Conservation (phyloP, 2,888 invertebrate species). For the Eumerus sabulonum region DNA sequence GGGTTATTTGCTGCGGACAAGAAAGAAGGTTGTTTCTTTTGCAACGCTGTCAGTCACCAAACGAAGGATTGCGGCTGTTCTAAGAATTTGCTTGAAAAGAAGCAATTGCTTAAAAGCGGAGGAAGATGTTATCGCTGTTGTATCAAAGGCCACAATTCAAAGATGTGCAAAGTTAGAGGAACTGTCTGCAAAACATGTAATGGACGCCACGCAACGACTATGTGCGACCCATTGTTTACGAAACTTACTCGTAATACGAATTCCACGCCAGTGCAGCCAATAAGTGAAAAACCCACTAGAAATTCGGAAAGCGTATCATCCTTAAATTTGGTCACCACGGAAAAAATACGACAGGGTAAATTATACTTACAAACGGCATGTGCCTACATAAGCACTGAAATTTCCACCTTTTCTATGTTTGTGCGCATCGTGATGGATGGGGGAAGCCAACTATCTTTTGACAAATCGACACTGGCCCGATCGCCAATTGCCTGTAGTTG, state of each 20-base stretch:
- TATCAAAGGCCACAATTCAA: constrained; percentile 12
- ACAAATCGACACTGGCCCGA: no score
- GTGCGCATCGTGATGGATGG: constrained; percentile 28
- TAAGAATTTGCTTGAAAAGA: no score
- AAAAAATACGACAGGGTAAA: neutral
- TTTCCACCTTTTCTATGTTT: constrained; percentile 5
- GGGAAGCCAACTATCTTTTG: no score
- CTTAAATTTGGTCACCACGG: neutral
- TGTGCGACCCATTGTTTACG: constrained; percentile 3
- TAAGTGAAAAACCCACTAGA: neutral
- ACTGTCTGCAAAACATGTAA: constrained; percentile 4
- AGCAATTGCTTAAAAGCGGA: neutral
- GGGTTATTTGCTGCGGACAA: no score
- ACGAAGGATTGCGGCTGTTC: constrained; percentile 13
- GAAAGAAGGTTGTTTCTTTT: no score
- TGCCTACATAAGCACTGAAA: constrained; percentile 24
- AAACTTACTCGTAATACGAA: neutral
- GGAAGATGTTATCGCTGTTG: constrained; percentile 9
- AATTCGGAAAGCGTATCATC: neutral
- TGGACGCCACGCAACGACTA: constrained; percentile 8
- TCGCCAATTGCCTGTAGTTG: constrained; percentile 37
- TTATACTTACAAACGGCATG: constrained; percentile 47
- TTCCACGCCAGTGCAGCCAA: neutral
- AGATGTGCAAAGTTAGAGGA: constrained; percentile 4
- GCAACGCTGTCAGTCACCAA: neutral